Conservation (phyloP, 2,888 invertebrate genomes). For the Baccha elongata region DNA sequence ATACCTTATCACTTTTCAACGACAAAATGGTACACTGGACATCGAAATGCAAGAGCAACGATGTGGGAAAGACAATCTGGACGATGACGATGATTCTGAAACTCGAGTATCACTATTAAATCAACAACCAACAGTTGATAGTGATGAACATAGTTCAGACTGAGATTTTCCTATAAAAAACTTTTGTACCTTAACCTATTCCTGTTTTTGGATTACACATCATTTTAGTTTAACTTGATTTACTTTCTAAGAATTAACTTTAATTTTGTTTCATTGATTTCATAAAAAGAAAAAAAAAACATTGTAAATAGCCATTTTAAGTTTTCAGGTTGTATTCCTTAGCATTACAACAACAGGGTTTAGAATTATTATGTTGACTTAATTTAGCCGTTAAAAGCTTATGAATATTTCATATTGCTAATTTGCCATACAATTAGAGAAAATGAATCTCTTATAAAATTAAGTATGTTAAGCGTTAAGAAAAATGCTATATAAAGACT, state of each 20-base stretch:
- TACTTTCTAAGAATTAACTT: slow-evolving; percentile 18
- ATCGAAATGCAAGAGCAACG: slow-evolving; percentile 81
- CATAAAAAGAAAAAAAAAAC: background rate
- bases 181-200: background rate
- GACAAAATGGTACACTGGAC: slow-evolving; percentile 79
- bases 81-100: slow-evolving; percentile 79
- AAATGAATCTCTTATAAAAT: slow-evolving; percentile 50
- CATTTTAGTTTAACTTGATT: slow-evolving; percentile 17
- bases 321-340: slow-evolving; percentile 45
- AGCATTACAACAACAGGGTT: slow-evolving; percentile 28
- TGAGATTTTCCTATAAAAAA: slow-evolving; percentile 19
- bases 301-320: slow-evolving; percentile 63
- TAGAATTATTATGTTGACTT: slow-evolving; percentile 49
- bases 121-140: slow-evolving; percentile 49
- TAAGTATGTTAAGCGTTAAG: slow-evolving; percentile 24
- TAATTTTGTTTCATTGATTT: slow-evolving; percentile 14
- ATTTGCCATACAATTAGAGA: slow-evolving; percentile 53
- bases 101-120: slow-evolving; percentile 76
- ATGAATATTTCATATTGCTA: slow-evolving; percentile 65
- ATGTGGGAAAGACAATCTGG: slow-evolving; percentile 78
- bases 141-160: slow-evolving; percentile 60
- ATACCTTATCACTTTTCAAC: slow-evolving; percentile 79
- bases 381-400: slow-evolving; percentile 45
- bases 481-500: slow-evolving; percentile 32
- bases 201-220: slow-evolving; percentile 15